These are phyloP conservation scores for Channa maculata DNA, from an alignment of 2,113 vertebrate genomes.

Conservation along the genomic window DNA sequence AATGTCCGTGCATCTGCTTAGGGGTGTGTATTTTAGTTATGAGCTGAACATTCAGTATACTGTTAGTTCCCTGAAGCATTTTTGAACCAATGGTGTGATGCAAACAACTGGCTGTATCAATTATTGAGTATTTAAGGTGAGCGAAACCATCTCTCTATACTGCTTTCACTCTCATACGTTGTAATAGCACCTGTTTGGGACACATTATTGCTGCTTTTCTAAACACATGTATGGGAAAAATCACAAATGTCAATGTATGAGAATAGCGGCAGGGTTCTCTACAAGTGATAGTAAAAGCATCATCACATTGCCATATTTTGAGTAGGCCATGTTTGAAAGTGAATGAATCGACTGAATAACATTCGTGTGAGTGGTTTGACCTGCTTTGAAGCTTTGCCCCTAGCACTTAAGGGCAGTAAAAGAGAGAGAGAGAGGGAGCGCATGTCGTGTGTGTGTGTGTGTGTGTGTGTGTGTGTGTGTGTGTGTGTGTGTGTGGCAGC, in stretches of 20 bases:
- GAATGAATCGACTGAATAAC: conserved; percentile 61
- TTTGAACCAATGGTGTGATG: conserved; percentile 4
- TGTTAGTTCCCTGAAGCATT: conserved; percentile 21
- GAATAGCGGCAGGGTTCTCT: neutral
- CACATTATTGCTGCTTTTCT: neutral
- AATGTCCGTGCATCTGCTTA: neutral
- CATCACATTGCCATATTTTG: conserved; percentile 28
- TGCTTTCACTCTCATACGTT: neutral
- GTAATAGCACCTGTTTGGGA: neutral
- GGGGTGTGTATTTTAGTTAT: conserved; percentile 46
- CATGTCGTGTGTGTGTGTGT: neutral
- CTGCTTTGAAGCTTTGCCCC: conserved; percentile 69
- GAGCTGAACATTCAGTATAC: conserved; percentile 19
- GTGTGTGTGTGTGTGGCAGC: conserved; percentile 3
- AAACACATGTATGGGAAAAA: neutral
- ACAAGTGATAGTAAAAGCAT: conserved; percentile 35
- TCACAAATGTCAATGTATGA: too few relatives aligned
- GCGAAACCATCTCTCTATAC: conserved; percentile 25
- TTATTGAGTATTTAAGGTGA: conserved; percentile 41
- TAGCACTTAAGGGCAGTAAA: conserved; percentile 57
- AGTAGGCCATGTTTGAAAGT: conserved; percentile 64
- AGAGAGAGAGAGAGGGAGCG: conserved; percentile 9
- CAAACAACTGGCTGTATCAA: conserved; percentile 33
- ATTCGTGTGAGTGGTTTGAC: conserved; percentile 62
- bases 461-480: conserved; percentile 5